phyloP scores from a whole-genome alignment of 2,797 vertebrate genomes.

The Enteromius radiatus region DNA sequence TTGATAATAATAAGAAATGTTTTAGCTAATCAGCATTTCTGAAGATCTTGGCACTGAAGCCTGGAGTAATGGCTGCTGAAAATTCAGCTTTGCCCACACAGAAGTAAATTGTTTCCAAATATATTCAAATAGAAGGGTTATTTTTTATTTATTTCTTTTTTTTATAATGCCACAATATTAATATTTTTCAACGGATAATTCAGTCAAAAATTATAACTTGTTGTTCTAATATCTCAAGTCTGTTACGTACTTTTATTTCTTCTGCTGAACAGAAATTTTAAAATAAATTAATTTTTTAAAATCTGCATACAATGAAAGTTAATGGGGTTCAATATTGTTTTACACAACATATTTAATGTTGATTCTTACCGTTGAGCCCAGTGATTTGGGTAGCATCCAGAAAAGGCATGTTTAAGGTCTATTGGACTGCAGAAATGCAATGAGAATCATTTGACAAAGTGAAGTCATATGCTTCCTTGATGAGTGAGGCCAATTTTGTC shows the following conservation, averaged over 20 bases:
- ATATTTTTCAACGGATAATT: neutral
- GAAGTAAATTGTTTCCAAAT: neutral
- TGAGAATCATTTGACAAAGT: conserved; percentile 30
- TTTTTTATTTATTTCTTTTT: neutral
- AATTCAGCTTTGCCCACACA: neutral
- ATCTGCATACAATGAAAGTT: neutral
- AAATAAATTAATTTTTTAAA: neutral
- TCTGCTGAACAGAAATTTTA: neutral
- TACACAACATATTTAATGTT: neutral
- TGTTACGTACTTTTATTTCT: neutral
- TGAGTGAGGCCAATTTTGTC: conserved; percentile 26
- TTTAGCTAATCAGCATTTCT: neutral
- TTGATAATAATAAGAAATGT: neutral
- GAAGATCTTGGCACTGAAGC: neutral
- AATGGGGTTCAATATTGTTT: neutral
- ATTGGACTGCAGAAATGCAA: neutral
- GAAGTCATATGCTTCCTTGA: conserved; percentile 20
- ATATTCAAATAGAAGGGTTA: neutral
- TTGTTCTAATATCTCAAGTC: no score
- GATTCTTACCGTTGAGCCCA: neutral
- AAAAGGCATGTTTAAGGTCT: conserved; percentile 11
- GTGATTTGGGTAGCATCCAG: neutral
- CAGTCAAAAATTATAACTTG: neutral
- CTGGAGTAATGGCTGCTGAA: neutral
- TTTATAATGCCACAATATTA: neutral